Percentiles rank a stretch among this genome's conserved stretches.
These are phyloP conservation scores for Platynereis dumerilii DNA, from an alignment of 2,888 invertebrate genomes.

Conservation along the genomic window DNA sequence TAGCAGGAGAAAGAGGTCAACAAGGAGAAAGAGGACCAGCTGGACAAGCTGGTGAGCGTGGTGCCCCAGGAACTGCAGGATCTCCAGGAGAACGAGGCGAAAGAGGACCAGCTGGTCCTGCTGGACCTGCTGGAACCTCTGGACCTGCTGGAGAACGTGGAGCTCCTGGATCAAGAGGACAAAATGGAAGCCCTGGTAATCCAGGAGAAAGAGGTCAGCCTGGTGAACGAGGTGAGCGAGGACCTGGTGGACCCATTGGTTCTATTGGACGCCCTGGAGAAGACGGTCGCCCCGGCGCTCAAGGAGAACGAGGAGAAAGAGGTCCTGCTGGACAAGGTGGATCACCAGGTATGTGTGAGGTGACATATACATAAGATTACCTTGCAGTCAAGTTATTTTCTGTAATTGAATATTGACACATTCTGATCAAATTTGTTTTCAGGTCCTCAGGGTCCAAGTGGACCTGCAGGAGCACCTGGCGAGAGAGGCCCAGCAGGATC, in stretches of 20 bases:
- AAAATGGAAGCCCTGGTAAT: slow-evolving; percentile 30
- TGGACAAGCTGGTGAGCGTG: slow-evolving; percentile 19
- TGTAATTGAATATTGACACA: background rate
- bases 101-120: slow-evolving; percentile 27
- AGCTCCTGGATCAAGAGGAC: slow-evolving; percentile 22
- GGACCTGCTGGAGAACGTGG: slow-evolving; percentile 19
- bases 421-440: background rate
- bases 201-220: slow-evolving; percentile 29
- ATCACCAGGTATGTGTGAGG: slow-evolving; percentile 25
- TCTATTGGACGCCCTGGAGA: slow-evolving; percentile 46
- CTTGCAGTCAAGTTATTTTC: slow-evolving; percentile 6
- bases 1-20: slow-evolving; percentile 8
- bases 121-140: slow-evolving; percentile 31
- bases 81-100: slow-evolving; percentile 16
- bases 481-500: slow-evolving; percentile 16
- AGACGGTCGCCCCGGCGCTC: slow-evolving; percentile 24
- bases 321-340: slow-evolving; percentile 29
- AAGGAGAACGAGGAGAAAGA: slow-evolving; percentile 30
- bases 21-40: slow-evolving; percentile 31
- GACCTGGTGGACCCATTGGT: slow-evolving; percentile 45
- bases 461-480: slow-evolving; percentile 19
- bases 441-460: slow-evolving; percentile 16
- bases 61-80: slow-evolving; percentile 16
- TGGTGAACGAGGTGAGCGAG: slow-evolving; percentile 34
- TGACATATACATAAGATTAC: slow-evolving; percentile 10